Conservation (phyloP, 2,888 invertebrate genomes). For the Epinotia ramella region DNA sequence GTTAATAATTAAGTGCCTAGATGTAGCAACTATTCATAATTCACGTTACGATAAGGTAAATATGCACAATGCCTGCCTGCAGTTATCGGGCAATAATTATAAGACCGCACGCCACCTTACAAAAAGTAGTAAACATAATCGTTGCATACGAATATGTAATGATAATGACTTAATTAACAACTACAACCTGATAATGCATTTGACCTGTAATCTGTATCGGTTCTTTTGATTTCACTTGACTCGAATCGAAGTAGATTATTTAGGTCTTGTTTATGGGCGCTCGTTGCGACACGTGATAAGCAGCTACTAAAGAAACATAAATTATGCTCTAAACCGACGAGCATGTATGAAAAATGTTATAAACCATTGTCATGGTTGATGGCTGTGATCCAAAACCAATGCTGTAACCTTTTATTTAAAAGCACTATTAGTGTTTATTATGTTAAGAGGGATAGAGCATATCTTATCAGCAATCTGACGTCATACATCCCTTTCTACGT, state of each 20-base stretch:
- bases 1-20: too few relatives aligned
- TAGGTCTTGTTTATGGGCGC: background rate
- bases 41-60: background rate
- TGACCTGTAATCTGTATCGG: constrained; percentile 17
- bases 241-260: background rate
- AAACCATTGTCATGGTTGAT: background rate
- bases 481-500: constrained; percentile 4
- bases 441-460: background rate
- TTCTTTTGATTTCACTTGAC: constrained; percentile 12
- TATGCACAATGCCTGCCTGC: background rate
- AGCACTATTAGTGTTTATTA: background rate
- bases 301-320: too few relatives aligned
- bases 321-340: too few relatives aligned
- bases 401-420: background rate
- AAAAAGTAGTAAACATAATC: constrained; percentile 20
- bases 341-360: too few relatives aligned
- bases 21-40: background rate
- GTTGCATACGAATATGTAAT: constrained; percentile 29
- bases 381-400: background rate
- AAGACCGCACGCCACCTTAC: constrained; percentile 13
- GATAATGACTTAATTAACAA: constrained; percentile 25
- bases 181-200: constrained; percentile 16
- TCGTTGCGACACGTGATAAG: too few relatives aligned
- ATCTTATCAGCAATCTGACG: constrained; percentile 13
- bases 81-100: constrained; percentile 18